Conservation (phyloP, 2,888 invertebrate genomes). For the Caenorhabditis becei region DNA sequence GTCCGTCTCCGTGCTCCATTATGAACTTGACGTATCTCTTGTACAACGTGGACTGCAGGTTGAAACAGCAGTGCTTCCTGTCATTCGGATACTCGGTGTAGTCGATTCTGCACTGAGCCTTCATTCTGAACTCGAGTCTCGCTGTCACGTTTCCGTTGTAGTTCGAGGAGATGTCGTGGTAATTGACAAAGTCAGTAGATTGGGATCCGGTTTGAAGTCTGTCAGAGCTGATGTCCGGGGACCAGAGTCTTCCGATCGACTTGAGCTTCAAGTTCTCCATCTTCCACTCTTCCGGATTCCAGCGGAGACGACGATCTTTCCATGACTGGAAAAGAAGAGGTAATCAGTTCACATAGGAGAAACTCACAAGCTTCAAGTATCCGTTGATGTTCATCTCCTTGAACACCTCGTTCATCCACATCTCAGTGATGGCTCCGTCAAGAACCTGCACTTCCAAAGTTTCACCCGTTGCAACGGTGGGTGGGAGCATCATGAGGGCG, state of each 20-base stretch:
- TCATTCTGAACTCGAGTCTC: constrained; percentile 74
- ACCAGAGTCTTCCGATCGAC: constrained; percentile 75
- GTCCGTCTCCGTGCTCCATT: constrained; percentile 65
- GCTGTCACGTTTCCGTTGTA: constrained; percentile 75
- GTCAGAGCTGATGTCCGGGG: constrained; percentile 77
- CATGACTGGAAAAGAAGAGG: constrained; percentile 69
- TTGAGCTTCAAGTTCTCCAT: constrained; percentile 72
- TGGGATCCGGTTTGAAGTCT: constrained; percentile 76
- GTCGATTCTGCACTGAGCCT: constrained; percentile 75
- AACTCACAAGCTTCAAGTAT: constrained; percentile 70
- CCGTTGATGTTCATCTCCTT: constrained; percentile 80
- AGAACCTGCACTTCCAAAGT: constrained; percentile 73
- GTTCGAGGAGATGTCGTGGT: constrained; percentile 70
- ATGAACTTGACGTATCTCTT: constrained; percentile 74
- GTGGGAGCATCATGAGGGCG: constrained; percentile 75
- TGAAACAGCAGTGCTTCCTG: constrained; percentile 76
- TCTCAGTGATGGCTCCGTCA: constrained; percentile 68
- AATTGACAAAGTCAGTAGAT: constrained; percentile 75
- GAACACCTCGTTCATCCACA: constrained; percentile 80
- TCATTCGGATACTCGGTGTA: constrained; percentile 77
- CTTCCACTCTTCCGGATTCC: constrained; percentile 77
- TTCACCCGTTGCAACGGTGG: constrained; percentile 75
- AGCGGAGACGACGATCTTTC: constrained; percentile 76
- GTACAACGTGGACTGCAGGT: constrained; percentile 71
- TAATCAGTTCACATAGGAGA: background rate